Conservation (phyloP, 2,888 invertebrate species). For the Onchidella celtica region DNA sequence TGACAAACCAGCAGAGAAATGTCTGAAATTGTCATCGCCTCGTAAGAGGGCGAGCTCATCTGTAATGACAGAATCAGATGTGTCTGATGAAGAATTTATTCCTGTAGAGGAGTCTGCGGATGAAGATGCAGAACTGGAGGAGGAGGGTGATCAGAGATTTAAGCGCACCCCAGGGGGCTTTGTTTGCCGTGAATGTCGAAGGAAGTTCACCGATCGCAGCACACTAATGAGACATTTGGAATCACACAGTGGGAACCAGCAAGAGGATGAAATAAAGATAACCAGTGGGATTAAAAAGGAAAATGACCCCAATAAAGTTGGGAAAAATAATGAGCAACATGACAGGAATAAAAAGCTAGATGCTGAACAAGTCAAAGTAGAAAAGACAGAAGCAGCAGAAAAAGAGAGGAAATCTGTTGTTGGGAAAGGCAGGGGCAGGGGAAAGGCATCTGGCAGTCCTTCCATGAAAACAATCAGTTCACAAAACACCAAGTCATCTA, state of each 20-base stretch:
- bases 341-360: too few relatives aligned
- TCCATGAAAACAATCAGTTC: too few relatives aligned
- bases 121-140: constrained; percentile 9
- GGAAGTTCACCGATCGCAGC: constrained; percentile 21
- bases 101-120: not conserved
- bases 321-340: not conserved
- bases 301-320: not conserved
- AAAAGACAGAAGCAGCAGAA: too few relatives aligned
- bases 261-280: too few relatives aligned
- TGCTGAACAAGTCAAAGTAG: too few relatives aligned
- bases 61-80: not conserved
- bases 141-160: constrained; percentile 7
- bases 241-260: constrained; percentile 3
- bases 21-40: not conserved
- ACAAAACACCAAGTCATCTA: not conserved
- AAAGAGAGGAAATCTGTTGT: too few relatives aligned
- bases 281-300: not conserved
- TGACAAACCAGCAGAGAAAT: constrained; percentile 17
- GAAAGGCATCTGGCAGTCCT: too few relatives aligned
- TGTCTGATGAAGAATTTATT: not conserved
- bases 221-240: constrained; percentile 18
- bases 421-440: too few relatives aligned
- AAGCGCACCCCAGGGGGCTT: constrained; percentile 23
- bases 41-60: not conserved
- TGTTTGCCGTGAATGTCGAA: constrained; percentile 17